Evolutionary conservation across 1,140 invertebrate species (phyloP).

Genomic region (Xylocopa sonorina): DNA sequence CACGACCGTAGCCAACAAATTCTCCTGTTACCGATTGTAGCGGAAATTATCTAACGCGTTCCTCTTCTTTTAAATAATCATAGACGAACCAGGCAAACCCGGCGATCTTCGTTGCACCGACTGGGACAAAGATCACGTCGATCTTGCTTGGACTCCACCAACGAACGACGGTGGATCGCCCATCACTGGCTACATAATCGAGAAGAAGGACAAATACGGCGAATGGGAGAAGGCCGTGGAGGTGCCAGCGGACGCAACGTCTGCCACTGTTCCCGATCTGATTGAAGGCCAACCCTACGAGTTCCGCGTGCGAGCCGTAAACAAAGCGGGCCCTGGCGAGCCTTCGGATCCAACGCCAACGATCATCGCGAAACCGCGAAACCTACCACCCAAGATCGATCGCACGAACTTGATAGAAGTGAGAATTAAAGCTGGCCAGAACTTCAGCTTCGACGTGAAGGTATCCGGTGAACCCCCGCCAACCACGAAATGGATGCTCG

Average conservation of each 20-base stretch:
- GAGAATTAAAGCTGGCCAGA: conserved; percentile 94
- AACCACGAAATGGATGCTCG: conserved; percentile 93
- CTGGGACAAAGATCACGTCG: conserved; percentile 98
- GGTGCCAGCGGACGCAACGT: conserved; percentile 90
- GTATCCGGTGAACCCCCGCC: conserved; percentile 95
- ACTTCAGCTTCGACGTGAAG: conserved; percentile 91
- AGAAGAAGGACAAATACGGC: conserved; percentile 97
- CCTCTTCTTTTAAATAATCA: neutral
- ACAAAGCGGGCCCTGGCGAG: conserved; percentile 96
- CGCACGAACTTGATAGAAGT: conserved; percentile 92
- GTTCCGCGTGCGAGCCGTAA: conserved; percentile 95
- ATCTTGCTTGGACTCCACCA: conserved; percentile 93
- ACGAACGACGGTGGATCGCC: conserved; percentile 92
- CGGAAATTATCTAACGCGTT: too few species aligned
- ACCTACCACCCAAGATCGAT: conserved; percentile 93
- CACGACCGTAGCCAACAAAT: too few species aligned
- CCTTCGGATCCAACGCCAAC: conserved; percentile 93
- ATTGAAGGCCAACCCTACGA: conserved; percentile 95
- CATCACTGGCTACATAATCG: conserved; percentile 92
- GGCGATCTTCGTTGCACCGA: conserved; percentile 95
- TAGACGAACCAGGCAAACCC: conserved; percentile 96
- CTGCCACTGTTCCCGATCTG: conserved; percentile 93
- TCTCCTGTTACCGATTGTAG: too few species aligned
- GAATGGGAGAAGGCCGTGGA: conserved; percentile 96
- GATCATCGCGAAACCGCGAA: conserved; percentile 94